phyloP scores from a whole-genome alignment of 1,140 invertebrate species.

The Aphelenchoides besseyi region DNA sequence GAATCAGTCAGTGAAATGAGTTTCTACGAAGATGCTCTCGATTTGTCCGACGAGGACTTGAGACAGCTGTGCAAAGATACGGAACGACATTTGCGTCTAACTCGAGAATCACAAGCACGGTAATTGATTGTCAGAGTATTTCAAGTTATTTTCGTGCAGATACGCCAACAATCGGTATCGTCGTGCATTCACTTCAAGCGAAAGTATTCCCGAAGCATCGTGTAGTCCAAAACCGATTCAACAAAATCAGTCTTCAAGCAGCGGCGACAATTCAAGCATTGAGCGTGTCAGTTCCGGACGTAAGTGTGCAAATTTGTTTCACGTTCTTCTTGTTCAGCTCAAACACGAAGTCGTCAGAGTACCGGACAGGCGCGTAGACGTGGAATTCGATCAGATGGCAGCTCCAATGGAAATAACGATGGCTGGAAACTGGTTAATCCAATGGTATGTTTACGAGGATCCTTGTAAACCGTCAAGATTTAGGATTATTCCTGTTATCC shows the following conservation, averaged over 20 bases:
- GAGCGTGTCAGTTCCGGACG: constrained; percentile 7
- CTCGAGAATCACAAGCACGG: background rate
- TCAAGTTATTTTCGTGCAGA: background rate
- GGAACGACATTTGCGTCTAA: background rate
- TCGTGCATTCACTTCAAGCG: background rate
- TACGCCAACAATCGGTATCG: constrained; percentile 1
- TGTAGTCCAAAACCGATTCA: background rate
- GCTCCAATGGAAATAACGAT: constrained; percentile 6
- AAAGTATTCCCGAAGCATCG: background rate
- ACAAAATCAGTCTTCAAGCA: background rate
- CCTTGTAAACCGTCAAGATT: background rate
- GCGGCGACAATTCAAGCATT: constrained; percentile 15
- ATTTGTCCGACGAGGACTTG: constrained; percentile 9
- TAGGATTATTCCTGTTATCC: constrained; percentile 7
- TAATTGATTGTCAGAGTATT: background rate
- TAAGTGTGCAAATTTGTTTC: background rate
- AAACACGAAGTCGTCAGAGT: background rate
- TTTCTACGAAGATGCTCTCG: constrained; percentile 10
- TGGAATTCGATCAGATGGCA: background rate
- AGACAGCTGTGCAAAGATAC: background rate
- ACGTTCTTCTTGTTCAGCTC: background rate
- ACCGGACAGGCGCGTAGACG: background rate
- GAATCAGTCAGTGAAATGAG: background rate
- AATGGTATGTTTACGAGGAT: background rate
- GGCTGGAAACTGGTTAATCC: constrained; percentile 9